A percentile compares a stretch with the other conserved stretches of the same genome.
These are phyloP conservation scores for Drosophila quasianomalipes DNA, from an alignment of 2,888 invertebrate species.

Conservation along the genomic window DNA sequence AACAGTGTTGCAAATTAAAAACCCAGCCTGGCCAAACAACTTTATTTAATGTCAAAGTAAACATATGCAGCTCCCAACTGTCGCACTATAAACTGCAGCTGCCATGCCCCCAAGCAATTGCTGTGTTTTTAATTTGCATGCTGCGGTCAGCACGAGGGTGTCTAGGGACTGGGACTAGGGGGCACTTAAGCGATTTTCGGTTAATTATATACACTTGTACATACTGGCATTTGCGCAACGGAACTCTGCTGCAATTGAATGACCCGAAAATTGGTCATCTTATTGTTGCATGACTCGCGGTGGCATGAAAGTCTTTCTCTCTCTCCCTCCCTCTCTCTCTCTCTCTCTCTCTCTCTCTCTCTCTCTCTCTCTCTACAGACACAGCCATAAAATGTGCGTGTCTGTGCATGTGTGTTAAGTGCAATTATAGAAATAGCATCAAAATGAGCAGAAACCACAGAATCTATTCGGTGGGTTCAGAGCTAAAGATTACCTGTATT, in stretches of 20 bases:
- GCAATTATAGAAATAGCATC: background rate
- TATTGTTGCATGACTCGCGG: slow-evolving; percentile 40
- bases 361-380: slow-evolving; percentile 1
- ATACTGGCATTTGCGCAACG: slow-evolving; percentile 64
- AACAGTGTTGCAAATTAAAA: slow-evolving; percentile 62
- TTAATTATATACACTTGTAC: slow-evolving; percentile 72
- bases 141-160: slow-evolving; percentile 46
- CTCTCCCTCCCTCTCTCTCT: background rate
- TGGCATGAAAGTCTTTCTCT: slow-evolving; percentile 12
- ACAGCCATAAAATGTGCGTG: background rate
- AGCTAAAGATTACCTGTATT: too few relatives aligned
- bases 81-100: slow-evolving; percentile 23
- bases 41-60: slow-evolving; percentile 81
- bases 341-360: background rate
- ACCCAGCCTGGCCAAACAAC: slow-evolving; percentile 71
- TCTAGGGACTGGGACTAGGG: background rate
- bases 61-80: slow-evolving; percentile 53
- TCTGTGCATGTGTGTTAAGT: background rate
- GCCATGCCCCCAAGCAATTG: slow-evolving; percentile 7
- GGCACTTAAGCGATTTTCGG: slow-evolving; percentile 76
- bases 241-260: slow-evolving; percentile 47
- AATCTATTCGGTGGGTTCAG: too few relatives aligned
- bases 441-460: background rate
- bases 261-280: slow-evolving; percentile 26
- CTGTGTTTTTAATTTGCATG: slow-evolving; percentile 74